phyloP scores from a whole-genome alignment of 2,797 vertebrate genomes.

The Micrastur ruficollis region DNA sequence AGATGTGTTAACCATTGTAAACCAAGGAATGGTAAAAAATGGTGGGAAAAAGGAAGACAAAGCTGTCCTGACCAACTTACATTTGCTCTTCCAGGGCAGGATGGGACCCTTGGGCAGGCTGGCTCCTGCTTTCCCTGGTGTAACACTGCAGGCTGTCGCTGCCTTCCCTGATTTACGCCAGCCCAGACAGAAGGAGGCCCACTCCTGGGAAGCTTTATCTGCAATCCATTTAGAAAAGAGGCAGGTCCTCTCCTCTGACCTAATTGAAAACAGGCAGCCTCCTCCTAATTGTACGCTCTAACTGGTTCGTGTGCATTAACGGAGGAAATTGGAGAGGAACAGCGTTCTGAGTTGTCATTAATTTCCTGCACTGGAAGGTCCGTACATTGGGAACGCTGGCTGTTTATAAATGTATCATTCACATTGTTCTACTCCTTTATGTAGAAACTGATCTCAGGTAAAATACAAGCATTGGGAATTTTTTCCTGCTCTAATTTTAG shows the following conservation, averaged over 20 bases:
- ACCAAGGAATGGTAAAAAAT: not conserved
- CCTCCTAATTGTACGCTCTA: not conserved
- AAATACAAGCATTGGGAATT: not conserved
- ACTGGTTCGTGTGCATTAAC: not conserved
- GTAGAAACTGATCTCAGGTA: not conserved
- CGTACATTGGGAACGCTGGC: not conserved
- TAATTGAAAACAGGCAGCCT: conserved; percentile 27
- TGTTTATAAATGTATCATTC: not conserved
- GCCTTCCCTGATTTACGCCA: not conserved
- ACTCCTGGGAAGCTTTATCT: conserved; percentile 17
- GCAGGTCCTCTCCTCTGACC: conserved; percentile 3
- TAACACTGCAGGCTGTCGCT: not conserved
- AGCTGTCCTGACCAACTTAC: not conserved
- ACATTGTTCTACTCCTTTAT: not conserved
- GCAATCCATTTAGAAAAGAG: conserved; percentile 52
- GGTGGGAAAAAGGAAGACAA: not conserved
- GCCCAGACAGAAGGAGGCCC: not conserved
- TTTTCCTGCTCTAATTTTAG: not conserved
- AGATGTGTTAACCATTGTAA: not conserved
- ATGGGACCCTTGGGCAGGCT: not conserved
- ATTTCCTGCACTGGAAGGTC: not conserved
- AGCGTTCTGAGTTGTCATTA: not conserved
- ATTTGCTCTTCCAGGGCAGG: not conserved
- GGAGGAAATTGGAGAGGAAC: conserved; percentile 28
- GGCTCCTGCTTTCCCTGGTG: not conserved